Evolutionary conservation across 1,140 invertebrate species (phyloP), one percentile per base, ranked within the genome.

Genomic region (Apis laboriosa): DNA sequence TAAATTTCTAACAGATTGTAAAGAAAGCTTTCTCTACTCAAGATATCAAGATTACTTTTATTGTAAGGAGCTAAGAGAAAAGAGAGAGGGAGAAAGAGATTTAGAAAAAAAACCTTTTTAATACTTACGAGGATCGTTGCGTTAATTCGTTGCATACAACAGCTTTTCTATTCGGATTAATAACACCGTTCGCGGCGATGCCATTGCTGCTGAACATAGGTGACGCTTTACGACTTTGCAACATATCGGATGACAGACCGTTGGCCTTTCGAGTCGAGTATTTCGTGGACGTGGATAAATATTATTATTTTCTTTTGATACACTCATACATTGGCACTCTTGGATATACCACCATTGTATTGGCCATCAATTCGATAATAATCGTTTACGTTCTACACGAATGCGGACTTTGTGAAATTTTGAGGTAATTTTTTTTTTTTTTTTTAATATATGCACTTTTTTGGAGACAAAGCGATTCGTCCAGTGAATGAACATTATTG

Each of bases 251-350:
- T 51, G 60, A 66, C n/a, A 24, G 61, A 24, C 70, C 11, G 2
- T 7, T 88, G 17, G 85, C 88, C 76, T 91, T 91, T 51, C 90
- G 88, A 0, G 73, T 87, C 24, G 89, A 91, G 64, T 85, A 90
- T 66, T 85, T 91, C 9, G 49, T 90, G 8, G 83, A 91, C 34
- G 58, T 68, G 9, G 83, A 91, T 0, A 89, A 81, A 53, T 91
- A 90, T 66, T 91, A 90, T n/a, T 86, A 78, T 28, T 68, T 75
- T 9, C 28, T 90, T 3, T 15, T 90, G 51, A 66, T 90, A n/a
- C 89, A 90, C 34, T 90, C 89, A 5, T 90, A 87, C 56, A 82
- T 90, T 9, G 86, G 84, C n/a, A 90, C 90, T 2, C 11, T 87
- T 15, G 71, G 67, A 4, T 91, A 87, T 49, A 83, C 89, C 17